Percentiles rank a stretch among this genome's conserved stretches.
Conservation (phyloP, 2,888 invertebrate genomes). For the Lepidochitona cinerea region DNA sequence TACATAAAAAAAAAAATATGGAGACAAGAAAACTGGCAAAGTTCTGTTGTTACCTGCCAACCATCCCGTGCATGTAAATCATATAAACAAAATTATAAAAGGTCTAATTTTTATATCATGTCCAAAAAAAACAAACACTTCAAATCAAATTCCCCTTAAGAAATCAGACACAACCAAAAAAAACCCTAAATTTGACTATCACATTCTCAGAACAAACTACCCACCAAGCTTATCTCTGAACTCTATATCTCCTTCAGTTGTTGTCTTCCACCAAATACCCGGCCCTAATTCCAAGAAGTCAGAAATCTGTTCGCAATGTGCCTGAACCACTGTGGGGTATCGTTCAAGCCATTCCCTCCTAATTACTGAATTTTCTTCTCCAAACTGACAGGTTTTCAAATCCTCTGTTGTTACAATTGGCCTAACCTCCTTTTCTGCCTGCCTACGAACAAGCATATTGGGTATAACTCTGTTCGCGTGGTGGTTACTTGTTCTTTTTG, state of each 20-base stretch:
- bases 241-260: background rate
- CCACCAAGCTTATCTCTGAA: background rate
- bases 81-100: no score
- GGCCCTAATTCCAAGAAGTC: background rate
- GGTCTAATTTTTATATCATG: no score
- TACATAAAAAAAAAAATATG: no score
- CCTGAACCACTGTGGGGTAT: background rate
- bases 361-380: background rate
- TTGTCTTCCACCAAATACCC: background rate
- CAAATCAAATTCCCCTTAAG: no score
- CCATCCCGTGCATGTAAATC: no score
- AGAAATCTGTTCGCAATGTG: background rate
- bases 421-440: background rate
- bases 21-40: no score
- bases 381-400: background rate
- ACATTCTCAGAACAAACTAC: no score
- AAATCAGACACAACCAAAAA: no score
- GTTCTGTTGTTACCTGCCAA: no score
- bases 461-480: background rate
- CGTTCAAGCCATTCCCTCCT: background rate
- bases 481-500: background rate
- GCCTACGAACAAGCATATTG: background rate
- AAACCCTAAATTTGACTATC: no score
- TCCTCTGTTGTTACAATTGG: background rate
- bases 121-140: no score